phyloP scores from a whole-genome alignment of 2,888 invertebrate genomes.

The Chrysopilus asiliformis region DNA sequence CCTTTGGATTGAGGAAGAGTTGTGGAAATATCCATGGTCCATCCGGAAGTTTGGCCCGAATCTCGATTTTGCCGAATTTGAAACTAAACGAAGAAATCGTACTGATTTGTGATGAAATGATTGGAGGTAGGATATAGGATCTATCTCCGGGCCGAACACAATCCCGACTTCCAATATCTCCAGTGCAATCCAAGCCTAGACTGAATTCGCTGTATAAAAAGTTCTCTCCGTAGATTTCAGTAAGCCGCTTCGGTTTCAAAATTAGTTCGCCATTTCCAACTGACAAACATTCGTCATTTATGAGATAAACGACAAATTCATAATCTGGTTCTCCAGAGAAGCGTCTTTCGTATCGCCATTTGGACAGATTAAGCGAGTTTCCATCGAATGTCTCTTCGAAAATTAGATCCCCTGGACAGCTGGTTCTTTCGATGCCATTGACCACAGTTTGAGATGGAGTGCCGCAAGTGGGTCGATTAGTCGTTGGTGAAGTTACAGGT shows the following conservation, averaged over 20 bases:
- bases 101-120: conserved; percentile 49
- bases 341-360: conserved; percentile 27
- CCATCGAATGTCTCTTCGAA: conserved; percentile 28
- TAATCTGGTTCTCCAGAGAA: conserved; percentile 26
- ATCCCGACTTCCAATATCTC: conserved; percentile 20
- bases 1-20: conserved; percentile 49
- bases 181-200: conserved; percentile 26
- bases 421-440: conserved; percentile 9
- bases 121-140: conserved; percentile 47
- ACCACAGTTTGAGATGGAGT: conserved; percentile 1
- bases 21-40: conserved; percentile 68
- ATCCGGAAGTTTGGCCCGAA: conserved; percentile 57
- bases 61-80: conserved; percentile 51
- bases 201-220: conserved; percentile 11
- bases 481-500: background rate
- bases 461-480: background rate
- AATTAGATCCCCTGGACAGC: conserved; percentile 24
- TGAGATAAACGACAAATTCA: conserved; percentile 24
- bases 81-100: conserved; percentile 50
- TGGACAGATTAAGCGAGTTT: conserved; percentile 17
- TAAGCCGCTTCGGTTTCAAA: conserved; percentile 18
- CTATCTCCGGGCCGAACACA: conserved; percentile 19
- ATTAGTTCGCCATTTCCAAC: conserved; percentile 19
- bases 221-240: conserved; percentile 10
- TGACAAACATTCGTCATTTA: conserved; percentile 12